Base-by-base conservation (phyloP, 2,797 vertebrate genomes). In the Leptodactylus fallax region DNA sequence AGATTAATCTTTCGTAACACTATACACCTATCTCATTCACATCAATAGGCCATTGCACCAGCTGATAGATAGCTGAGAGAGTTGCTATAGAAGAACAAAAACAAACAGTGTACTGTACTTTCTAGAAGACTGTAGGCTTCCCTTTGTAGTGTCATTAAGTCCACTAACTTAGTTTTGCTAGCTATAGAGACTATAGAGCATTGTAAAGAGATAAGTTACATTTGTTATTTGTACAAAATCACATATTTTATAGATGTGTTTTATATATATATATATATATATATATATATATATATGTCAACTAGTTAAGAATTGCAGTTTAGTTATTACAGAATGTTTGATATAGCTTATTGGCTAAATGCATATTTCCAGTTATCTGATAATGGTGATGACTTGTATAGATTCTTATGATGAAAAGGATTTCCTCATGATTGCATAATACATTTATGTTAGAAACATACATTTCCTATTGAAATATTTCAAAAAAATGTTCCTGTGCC, bases 11-110 rank as follows among this genome's bases (percentile, higher is more conserved):
- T 71, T 85, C 49, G 87, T 85, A 88, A 88, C 56, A 74, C 45
- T 53, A 88, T 85, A 79, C 83, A 81, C 83, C 87, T 60, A 79
- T 85, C 69, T 65, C 69, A 65, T n/a, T 63, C 47, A 78, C 71
- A 77, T 84, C 78, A 77, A 69, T 86, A 72, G 63, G 13, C 81
- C 72, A 72, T 36, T 88, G 81, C 76, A 79, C 27, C 77, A 84
- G 74, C 76, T 83, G 82, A 79, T 76, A 88, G 76, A 88, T 88
- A 88, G 61, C 87, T 85, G 49, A 80, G 61, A 25, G 72, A 84
- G 87, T 88, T 88, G 87, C 81, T 87, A 83, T 83, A 87, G 87
- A 87, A 71, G 81, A 87, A 76, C 27, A 6, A 84, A 83, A 87
- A 87, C 71, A 87, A 87, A 87, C 81, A 87, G 27, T 84, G 25